Evolutionary conservation across 2,888 invertebrate species (phyloP).

Genomic region (Therioaphis trifolii): DNA sequence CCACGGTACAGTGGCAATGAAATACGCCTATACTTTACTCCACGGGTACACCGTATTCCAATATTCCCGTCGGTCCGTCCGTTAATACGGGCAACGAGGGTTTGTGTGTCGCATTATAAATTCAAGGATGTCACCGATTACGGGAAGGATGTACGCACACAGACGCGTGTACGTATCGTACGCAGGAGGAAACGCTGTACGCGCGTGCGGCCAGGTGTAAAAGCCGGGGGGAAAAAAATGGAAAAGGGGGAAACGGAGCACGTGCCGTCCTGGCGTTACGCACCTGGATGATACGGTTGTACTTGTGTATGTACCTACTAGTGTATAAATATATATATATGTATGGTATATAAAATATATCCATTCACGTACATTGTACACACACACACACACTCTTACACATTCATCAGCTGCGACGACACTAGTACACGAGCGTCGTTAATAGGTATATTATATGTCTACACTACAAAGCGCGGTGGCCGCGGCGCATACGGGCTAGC

Average conservation of each 20-base stretch:
- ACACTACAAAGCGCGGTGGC: not conserved
- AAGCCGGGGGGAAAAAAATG: not conserved
- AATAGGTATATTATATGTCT: not conserved
- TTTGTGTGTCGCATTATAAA: conserved; percentile 17
- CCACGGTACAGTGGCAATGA: no score
- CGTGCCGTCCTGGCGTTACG: conserved; percentile 45
- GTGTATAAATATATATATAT: not conserved
- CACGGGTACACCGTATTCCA: no score
- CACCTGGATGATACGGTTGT: conserved; percentile 39
- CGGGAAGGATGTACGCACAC: conserved; percentile 34
- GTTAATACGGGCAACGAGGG: conserved; percentile 28
- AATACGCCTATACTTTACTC: no score
- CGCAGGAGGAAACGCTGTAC: conserved; percentile 15
- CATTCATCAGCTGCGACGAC: conserved; percentile 4
- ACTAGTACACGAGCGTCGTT: not conserved
- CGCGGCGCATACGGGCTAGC: not conserved
- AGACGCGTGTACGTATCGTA: not conserved
- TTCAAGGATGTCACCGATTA: conserved; percentile 60
- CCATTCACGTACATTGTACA: not conserved
- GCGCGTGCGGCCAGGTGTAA: conserved; percentile 52
- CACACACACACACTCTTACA: not conserved
- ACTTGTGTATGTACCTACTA: not conserved
- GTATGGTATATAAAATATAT: not conserved
- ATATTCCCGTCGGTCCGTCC: not conserved
- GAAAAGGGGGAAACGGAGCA: conserved; percentile 31